Base-by-base conservation (phyloP, 2,888 invertebrate genomes). In the Eucriotettix oculatus region DNA sequence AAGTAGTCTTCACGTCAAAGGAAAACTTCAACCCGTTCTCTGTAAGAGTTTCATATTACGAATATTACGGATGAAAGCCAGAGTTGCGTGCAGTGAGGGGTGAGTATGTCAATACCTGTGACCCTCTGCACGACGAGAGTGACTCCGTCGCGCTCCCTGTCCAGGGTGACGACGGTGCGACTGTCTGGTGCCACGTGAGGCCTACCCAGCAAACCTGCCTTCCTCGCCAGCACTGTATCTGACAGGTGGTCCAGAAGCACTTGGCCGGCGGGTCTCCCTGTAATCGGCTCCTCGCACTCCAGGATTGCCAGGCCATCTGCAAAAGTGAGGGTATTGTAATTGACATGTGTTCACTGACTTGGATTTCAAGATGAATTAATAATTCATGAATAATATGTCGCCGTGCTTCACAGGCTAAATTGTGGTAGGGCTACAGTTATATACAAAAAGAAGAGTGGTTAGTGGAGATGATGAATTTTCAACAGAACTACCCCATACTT, bases 1-100 rank as follows among this genome's bases (percentile, higher is more conserved):
- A 72, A 10, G 84, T 84, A 10, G 87, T 86, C 71, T 84, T 85
- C 59, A 87, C 86, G 67, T 87, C 86, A 71, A 86, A 87, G 43
- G 80, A 76, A 68, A 86, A 85, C 66, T 79, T 77, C 61, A 87
- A 72, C 56, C 86, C 86, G 66, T 73, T 76, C 54, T 78, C 83
- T 83, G 70, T 1, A 73, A 74, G 62, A 17, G 29, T 16, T 12
- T 29, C 29, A 29, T 29, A 29, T 29, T 29, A 2, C n/a, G n/a
- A 5, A 29, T 29, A 29, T 29, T 29, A 29, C 7, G 29, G 2
- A 29, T 7, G 3, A 29, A 2, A 29, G 29, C 29, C 7, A 29
- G 29, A 29, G 29, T 29, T 29, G 29, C 7, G 29, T 5, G 29
- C 29, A 29, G 29, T 29, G 29, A 29, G 29, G 29, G 29, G 7